Base-by-base conservation (phyloP, 2,113 vertebrate genomes). In the Alosa alosa region DNA sequence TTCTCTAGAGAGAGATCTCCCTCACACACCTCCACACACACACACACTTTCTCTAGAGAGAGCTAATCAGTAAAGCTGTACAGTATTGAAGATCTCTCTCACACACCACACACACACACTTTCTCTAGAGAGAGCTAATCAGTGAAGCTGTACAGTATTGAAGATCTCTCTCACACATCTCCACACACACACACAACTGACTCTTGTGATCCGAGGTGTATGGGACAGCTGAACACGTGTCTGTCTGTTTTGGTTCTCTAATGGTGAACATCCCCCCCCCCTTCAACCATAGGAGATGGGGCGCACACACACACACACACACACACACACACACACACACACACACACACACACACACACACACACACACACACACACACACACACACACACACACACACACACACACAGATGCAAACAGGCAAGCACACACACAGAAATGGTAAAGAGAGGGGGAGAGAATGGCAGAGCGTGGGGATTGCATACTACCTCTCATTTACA, bases 401-500 rank as follows among this genome's bases (percentile, higher is more conserved):
- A 78, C 10, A 17, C 13, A 31, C n/a, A 68, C 7, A 68, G 1
- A 68, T 3, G 1, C n/a, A 64, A 6, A 68, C 64, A 78, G 31
- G 20, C 31, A 39, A 75, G 18, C 39, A 31, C 8, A 75, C 25
- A 75, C 25, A 75, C 9, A 75, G 25, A 39, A 36, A n/a, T n/a
- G n/a, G n/a, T n/a, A n/a, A n/a, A n/a, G n/a, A n/a, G n/a, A n/a
- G n/a, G n/a, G n/a, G 11, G 31, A 72, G n/a, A 72, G 20, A 68
- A 0, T 11, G 13, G 7, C 7, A 36, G 11, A 3, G 31, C 15
- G 25, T 17, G 36, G 20, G 36, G 36, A 39, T 13, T 6, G 31
- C 72, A 6, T 52, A 52, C 50, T 52, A 3, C 10, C 49, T 88
- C 92, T 98, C 95, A 98, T 93, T 98, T 31, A 78, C 72, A 39